phyloP scores from a whole-genome alignment of 2,888 invertebrate species.

The Sarcophaga variegata region DNA sequence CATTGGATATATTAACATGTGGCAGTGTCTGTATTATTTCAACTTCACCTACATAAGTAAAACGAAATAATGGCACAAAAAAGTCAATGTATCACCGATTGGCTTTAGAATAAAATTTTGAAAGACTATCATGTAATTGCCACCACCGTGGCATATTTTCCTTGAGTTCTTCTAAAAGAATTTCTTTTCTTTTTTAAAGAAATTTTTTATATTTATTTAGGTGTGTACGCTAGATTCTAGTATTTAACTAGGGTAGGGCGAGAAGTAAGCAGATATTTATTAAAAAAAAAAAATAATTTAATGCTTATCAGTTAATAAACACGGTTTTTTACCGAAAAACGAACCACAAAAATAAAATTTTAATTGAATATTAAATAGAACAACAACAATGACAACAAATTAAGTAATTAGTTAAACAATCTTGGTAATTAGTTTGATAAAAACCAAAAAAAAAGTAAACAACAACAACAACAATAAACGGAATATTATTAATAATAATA shows the following conservation, averaged over 20 bases:
- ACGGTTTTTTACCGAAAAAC: not conserved
- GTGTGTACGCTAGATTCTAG: slow-evolving; percentile 64
- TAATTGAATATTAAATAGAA: slow-evolving; percentile 68
- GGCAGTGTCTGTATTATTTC: no score
- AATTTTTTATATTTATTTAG: slow-evolving; percentile 73
- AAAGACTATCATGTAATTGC: no score
- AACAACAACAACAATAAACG: not conserved
- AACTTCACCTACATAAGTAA: no score
- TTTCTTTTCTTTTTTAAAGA: no score
- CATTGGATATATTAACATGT: no score
- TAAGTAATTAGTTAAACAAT: slow-evolving; percentile 77
- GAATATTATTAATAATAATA: not conserved
- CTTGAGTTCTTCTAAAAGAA: no score
- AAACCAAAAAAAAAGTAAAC: slow-evolving; percentile 21
- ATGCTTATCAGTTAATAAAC: slow-evolving; percentile 38
- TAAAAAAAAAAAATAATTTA: slow-evolving; percentile 22
- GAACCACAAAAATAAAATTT: not conserved
- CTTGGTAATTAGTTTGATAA: slow-evolving; percentile 69
- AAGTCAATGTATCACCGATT: no score
- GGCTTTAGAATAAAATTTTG: no score
- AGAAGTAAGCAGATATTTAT: not conserved
- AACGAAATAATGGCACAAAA: no score
- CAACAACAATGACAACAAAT: slow-evolving; percentile 64
- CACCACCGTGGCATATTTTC: not conserved
- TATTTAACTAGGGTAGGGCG: not conserved